phyloP scores from a whole-genome alignment of 1,140 invertebrate species.

The Magallana gigas region DNA sequence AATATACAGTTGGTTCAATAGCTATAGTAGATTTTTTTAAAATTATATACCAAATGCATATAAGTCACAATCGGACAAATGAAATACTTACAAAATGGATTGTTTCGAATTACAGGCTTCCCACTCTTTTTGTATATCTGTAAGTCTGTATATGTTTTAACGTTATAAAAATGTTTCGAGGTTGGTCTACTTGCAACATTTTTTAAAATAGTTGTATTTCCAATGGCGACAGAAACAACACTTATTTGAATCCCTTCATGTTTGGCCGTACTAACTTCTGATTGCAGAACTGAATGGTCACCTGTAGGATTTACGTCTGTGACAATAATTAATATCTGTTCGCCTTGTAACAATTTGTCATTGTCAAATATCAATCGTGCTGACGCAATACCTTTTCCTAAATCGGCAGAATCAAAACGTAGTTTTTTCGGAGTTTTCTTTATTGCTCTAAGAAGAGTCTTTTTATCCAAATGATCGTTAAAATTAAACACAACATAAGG shows the following conservation, averaged over 20 bases:
- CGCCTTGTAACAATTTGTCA: conserved; percentile 36
- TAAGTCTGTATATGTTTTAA: conserved; percentile 44
- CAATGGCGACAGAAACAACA: conserved; percentile 60
- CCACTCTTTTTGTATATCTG: conserved; percentile 51
- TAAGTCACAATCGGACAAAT: background rate
- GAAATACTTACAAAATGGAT: conserved; percentile 61
- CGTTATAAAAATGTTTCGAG: conserved; percentile 48
- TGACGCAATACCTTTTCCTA: conserved; percentile 35
- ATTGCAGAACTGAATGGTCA: background rate
- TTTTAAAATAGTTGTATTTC: conserved; percentile 55
- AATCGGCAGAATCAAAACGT: conserved; percentile 42
- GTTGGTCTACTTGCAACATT: conserved; percentile 62
- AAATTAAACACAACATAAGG: conserved; percentile 47
- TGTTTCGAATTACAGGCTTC: conserved; percentile 42
- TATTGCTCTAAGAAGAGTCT: conserved; percentile 45
- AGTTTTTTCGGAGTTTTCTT: conserved; percentile 51
- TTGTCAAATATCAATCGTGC: background rate
- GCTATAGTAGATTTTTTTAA: too few relatives aligned
- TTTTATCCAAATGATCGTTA: conserved; percentile 41
- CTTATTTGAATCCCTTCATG: conserved; percentile 52
- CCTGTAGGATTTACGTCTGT: conserved; percentile 61
- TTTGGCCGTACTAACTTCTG: conserved; percentile 7
- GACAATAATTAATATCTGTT: conserved; percentile 62
- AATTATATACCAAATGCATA: too few relatives aligned
- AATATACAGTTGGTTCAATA: too few relatives aligned